phyloP scores from a whole-genome alignment of 2,797 vertebrate species.

The Notolabrus celidotus region DNA sequence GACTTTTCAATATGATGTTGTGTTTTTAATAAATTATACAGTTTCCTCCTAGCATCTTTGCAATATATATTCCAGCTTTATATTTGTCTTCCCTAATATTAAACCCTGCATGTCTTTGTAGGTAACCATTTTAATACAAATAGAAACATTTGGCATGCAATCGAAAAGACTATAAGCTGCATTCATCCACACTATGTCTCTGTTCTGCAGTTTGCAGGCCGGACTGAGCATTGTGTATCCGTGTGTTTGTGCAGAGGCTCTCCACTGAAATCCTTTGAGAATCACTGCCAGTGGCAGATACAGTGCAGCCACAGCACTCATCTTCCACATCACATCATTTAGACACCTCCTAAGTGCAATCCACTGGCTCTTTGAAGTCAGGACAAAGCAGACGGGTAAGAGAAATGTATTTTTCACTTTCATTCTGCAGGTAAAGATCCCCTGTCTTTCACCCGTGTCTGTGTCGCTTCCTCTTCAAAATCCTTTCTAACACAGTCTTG shows the following conservation, averaged over 20 bases:
- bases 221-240: constrained; percentile 38
- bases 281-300: constrained; percentile 53
- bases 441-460: constrained; percentile 11
- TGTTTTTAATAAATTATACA: constrained; percentile 2
- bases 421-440: constrained; percentile 44
- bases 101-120: constrained; percentile 6
- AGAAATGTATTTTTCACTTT: constrained; percentile 64
- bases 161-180: constrained; percentile 18
- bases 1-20: background rate
- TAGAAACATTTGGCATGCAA: constrained; percentile 23
- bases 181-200: constrained; percentile 4
- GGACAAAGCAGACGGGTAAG: constrained; percentile 55
- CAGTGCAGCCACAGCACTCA: constrained; percentile 51
- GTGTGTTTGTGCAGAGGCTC: constrained; percentile 11
- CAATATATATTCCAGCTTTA: background rate
- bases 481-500: constrained; percentile 22
- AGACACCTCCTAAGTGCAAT: constrained; percentile 64
- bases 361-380: constrained; percentile 73
- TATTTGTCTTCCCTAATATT: constrained; percentile 18
- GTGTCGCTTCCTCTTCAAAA: background rate
- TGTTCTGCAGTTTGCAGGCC: constrained; percentile 6
- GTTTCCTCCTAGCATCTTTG: constrained; percentile 5
- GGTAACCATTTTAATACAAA: constrained; percentile 16
- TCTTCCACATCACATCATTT: constrained; percentile 70
- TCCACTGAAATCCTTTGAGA: constrained; percentile 56